These are phyloP conservation scores for Poecilia wingei DNA, from an alignment of 2,797 vertebrate genomes.

Conservation along the genomic window DNA sequence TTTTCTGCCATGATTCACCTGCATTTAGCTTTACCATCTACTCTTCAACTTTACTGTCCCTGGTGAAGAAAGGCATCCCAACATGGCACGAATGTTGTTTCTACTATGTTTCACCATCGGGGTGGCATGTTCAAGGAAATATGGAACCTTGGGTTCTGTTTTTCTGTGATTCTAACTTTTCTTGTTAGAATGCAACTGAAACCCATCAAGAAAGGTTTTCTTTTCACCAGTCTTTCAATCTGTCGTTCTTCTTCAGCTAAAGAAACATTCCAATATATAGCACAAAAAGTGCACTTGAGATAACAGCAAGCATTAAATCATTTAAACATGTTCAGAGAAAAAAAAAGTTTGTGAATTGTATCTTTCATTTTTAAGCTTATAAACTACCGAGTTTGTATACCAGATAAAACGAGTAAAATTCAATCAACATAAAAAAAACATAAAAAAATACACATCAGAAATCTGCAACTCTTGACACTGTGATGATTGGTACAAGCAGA, in stretches of 20 bases:
- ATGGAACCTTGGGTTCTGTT: background rate
- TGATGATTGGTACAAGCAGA: constrained; percentile 52
- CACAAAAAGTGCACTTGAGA: background rate
- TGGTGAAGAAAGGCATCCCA: background rate
- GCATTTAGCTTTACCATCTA: background rate
- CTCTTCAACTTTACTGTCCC: background rate
- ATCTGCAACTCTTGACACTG: constrained; percentile 41
- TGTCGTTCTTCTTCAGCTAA: background rate
- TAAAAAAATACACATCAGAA: constrained; percentile 9
- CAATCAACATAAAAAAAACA: too few species aligned
- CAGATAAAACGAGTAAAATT: constrained; percentile 13
- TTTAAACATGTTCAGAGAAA: background rate
- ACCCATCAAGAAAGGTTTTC: background rate
- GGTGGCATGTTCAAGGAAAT: background rate
- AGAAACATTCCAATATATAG: background rate
- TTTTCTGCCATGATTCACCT: background rate
- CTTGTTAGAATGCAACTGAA: background rate
- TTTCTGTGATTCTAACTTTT: background rate
- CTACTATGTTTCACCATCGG: background rate
- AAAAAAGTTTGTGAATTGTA: background rate
- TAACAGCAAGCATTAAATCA: background rate
- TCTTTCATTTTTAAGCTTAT: background rate
- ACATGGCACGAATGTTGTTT: background rate
- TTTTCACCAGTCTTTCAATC: background rate
- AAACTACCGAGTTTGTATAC: background rate